A percentile compares a stretch with the other conserved stretches of the same genome.
Conservation (phyloP, 2,113 vertebrate genomes). For the Pterocles orientalis region DNA sequence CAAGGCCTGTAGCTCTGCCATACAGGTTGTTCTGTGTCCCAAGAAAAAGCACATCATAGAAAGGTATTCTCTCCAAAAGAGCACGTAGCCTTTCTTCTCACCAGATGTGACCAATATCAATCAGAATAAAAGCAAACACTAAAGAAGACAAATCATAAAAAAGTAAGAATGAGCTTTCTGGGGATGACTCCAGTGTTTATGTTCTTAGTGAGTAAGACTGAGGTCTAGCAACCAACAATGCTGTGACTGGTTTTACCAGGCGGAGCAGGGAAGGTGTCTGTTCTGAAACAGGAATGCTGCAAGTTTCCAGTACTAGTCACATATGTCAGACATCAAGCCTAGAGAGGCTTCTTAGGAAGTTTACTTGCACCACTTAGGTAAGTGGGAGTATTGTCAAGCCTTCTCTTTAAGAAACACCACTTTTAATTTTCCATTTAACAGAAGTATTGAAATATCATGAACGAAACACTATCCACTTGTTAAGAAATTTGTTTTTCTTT, state of each 20-base stretch:
- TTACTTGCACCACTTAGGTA: neutral
- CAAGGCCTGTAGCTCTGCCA: neutral
- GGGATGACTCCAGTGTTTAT: rapidly evolving
- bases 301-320: neutral
- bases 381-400: neutral
- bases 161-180: neutral
- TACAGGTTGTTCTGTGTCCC: rapidly evolving
- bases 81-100: neutral
- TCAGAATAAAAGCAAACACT: neutral
- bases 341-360: neutral
- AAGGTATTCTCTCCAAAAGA: neutral
- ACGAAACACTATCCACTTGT: neutral
- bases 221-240: neutral
- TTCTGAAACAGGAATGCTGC: neutral
- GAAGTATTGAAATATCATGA: neutral
- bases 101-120: neutral
- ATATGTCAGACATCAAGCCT: neutral
- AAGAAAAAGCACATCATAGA: too few species aligned
- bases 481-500: neutral
- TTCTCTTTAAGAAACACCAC: neutral
- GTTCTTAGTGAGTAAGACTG: neutral
- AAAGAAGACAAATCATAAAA: neutral
- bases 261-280: neutral
- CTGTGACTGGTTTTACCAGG: neutral
- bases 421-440: neutral